Evolutionary conservation across 2,113 vertebrate genomes (phyloP), one percentile per base, ranked within the genome.

Genomic region (Catharus minimus): DNA sequence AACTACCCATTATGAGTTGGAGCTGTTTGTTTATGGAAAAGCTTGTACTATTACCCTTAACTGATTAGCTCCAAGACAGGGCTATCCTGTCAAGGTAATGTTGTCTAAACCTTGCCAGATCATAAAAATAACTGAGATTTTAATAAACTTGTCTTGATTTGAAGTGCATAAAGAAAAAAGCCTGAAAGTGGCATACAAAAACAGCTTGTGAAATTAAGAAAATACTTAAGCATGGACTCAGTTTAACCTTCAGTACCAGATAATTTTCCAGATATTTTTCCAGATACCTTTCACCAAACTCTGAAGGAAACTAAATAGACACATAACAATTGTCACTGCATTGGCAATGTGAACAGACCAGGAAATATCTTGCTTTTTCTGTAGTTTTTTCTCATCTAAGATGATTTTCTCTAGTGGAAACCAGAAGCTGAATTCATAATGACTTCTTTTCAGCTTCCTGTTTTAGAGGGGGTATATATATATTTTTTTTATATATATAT

Each of bases 401-500:
- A 2, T 62, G 2, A 18, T 30, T 66, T 67, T 38, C 6, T 62
- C 14, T 2, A n/a, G 15, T 30, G 11, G 8, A 72, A 65, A 83
- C 22, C 6, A 53, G 64, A 65, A 86, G 5, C 2, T 74, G 46
- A 49, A 38, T 20, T 52, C 30, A 12, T n/a, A 71, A 66, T 43
- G 6, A 26, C 8, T 38, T 28, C 7, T 66, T 53, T 78, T 75
- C 26, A 82, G 4, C 21, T 33, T 80, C 47, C 15, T 79, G 3
- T 32, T 39, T 7, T 47, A 11, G 3, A 4, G 10, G 3, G 1
- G 4, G 5, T 1, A 2, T 13, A 3, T 43, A 2, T 9, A 3
- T 44, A n/a, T 38, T 38, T 38, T n/a, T n/a, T n/a, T n/a, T 38
- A 38, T 38, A 10, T 38, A 38, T 38, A 38, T 43, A 43, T 43